Percentiles rank a stretch among this genome's conserved stretches.
Conservation (phyloP, 2,888 invertebrate species). For the Cabera pusaria region DNA sequence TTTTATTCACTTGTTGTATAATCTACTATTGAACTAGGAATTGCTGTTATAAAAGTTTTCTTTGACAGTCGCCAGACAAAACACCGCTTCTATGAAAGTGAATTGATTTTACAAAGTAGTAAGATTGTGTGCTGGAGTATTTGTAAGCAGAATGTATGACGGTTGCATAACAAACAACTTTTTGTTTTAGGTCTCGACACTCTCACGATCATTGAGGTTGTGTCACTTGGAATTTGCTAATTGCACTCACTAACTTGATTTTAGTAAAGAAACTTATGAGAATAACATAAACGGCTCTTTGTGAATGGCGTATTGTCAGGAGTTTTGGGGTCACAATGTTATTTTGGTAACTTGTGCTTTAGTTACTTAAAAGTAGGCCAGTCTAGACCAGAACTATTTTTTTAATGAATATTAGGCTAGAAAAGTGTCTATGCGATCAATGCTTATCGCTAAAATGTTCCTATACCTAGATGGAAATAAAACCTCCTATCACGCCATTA, state of each 20-base stretch:
- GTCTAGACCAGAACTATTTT: too few relatives aligned
- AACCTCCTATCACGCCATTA: too few relatives aligned
- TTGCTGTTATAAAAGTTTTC: too few relatives aligned
- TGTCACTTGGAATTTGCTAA: conserved; percentile 47
- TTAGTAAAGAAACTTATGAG: conserved; percentile 31
- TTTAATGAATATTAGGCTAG: too few relatives aligned
- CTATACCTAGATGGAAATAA: too few relatives aligned
- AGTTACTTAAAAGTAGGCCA: too few relatives aligned
- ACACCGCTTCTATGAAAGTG: conserved; percentile 5
- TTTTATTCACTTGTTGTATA: too few relatives aligned
- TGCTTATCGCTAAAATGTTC: too few relatives aligned
- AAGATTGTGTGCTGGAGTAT: conserved; percentile 5
- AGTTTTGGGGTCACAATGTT: conserved; percentile 7
- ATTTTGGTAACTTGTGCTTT: too few relatives aligned
- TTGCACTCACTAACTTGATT: conserved; percentile 40
- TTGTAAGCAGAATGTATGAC: conserved; percentile 24
- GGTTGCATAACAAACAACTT: conserved; percentile 28
- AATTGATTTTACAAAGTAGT: conserved; percentile 3
- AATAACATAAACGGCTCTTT: conserved; percentile 29
- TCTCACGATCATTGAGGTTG: conserved; percentile 59
- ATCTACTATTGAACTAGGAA: too few relatives aligned
- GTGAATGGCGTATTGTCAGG: conserved; percentile 6
- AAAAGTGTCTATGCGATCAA: too few relatives aligned
- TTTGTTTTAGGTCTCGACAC: conserved; percentile 32
- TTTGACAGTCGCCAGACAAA: too few relatives aligned